Percentiles rank a stretch among this genome's conserved stretches.
Conservation (phyloP, 1,140 invertebrate species). For the Conus betulinus region DNA sequence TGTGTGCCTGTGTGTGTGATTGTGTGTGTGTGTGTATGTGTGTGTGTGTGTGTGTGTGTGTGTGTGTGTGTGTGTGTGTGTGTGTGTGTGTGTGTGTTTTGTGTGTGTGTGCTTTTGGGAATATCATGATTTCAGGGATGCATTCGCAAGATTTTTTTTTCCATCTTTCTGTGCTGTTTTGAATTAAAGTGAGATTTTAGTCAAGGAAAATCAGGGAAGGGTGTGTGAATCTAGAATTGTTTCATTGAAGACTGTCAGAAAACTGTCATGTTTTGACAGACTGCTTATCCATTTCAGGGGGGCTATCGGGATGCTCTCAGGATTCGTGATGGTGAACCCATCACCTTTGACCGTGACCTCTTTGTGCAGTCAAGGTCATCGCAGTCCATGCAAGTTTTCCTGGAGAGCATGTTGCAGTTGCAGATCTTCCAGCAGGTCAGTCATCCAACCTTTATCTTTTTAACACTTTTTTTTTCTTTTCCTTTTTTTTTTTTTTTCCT, state of each 20-base stretch:
- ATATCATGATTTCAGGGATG: too few relatives aligned
- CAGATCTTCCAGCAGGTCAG: slow-evolving; percentile 95
- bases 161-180: too few relatives aligned
- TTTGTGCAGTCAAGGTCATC: slow-evolving; percentile 90
- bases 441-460: too few relatives aligned
- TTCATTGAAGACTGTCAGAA: too few relatives aligned
- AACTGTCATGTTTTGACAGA: too few relatives aligned
- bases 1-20: not conserved
- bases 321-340: slow-evolving; percentile 86
- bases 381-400: slow-evolving; percentile 87
- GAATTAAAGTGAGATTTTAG: too few relatives aligned
- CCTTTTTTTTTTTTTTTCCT: too few relatives aligned
- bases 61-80: slow-evolving; percentile 8
- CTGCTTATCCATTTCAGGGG: slow-evolving; percentile 71
- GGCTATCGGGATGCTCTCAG: slow-evolving; percentile 93
- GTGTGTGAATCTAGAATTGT: too few relatives aligned
- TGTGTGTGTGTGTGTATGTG: too few relatives aligned
- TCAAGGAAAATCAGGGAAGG: too few relatives aligned
- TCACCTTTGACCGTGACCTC: slow-evolving; percentile 89
- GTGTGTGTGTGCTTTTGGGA: not conserved
- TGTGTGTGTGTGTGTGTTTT: slow-evolving; percentile 3
- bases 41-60: not conserved
- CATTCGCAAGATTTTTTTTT: too few relatives aligned
- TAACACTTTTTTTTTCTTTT: too few relatives aligned
- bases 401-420: slow-evolving; percentile 91